Conservation (phyloP, 2,888 invertebrate genomes). For the Oxytorus armatus region DNA sequence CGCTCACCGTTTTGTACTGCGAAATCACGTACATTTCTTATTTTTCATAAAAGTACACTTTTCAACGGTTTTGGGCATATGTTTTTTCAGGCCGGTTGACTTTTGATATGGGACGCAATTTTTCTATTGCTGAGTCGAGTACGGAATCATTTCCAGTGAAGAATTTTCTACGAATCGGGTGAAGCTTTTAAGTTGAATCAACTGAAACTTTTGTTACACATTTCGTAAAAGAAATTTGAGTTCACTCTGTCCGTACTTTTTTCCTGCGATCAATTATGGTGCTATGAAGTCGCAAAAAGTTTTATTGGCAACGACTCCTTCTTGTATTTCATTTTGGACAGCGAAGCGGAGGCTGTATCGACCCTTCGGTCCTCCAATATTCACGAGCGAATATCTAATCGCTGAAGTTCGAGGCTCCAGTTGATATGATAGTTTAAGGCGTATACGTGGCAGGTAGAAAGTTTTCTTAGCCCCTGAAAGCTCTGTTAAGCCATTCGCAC, state of each 20-base stretch:
- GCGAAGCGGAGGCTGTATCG: constrained; percentile 3
- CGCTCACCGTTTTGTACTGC: not conserved
- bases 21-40: not conserved
- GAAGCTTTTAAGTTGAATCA: constrained; percentile 2
- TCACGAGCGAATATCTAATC: constrained; percentile 59
- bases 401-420: constrained; percentile 40
- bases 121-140: no score
- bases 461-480: constrained; percentile 45
- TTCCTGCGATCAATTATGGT: constrained; percentile 14
- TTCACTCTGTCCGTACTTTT: not conserved
- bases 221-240: constrained; percentile 10
- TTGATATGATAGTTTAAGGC: constrained; percentile 57
- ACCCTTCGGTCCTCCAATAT: constrained; percentile 45
- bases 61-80: not conserved
- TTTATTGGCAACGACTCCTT: constrained; percentile 32
- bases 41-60: not conserved
- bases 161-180: not conserved
- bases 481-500: constrained; percentile 46
- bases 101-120: not conserved
- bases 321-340: constrained; percentile 27
- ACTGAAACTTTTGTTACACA: constrained; percentile 6
- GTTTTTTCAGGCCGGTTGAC: not conserved
- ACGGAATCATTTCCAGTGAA: not conserved
- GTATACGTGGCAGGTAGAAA: constrained; percentile 53
- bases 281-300: constrained; percentile 4